Conservation (phyloP, 2,113 vertebrate genomes). For the Halcyon malimbica region DNA sequence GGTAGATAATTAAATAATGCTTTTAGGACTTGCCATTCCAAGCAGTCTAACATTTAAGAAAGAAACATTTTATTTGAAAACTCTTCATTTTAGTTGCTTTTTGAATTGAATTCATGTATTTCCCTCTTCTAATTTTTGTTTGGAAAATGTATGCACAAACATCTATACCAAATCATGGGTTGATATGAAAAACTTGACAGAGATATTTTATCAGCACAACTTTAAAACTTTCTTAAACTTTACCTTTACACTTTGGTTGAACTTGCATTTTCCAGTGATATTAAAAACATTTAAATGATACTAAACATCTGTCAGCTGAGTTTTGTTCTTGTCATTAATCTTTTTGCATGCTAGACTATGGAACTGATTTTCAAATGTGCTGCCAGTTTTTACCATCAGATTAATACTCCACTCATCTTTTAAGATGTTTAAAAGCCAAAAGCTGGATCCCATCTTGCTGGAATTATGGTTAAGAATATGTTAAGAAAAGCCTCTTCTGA, state of each 20-base stretch:
- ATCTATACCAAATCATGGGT: neutral
- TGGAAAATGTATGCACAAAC: neutral
- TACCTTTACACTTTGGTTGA: slow-evolving; percentile 27
- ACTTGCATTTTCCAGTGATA: neutral
- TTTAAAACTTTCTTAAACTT: neutral
- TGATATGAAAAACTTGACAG: neutral
- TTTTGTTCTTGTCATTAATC: neutral
- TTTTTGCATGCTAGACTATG: neutral
- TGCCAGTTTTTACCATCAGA: neutral
- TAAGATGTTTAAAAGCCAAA: slow-evolving; percentile 9
- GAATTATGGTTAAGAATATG: neutral
- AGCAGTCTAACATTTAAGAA: neutral
- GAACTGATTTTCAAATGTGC: neutral
- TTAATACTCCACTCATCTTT: neutral
- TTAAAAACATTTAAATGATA: neutral
- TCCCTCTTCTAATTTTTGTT: neutral
- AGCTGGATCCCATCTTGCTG: neutral
- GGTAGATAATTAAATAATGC: neutral
- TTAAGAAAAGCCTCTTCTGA: neutral
- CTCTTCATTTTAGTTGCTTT: neutral
- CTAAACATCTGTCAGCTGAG: neutral
- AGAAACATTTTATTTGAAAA: neutral
- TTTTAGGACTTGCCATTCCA: neutral
- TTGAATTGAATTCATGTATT: neutral
- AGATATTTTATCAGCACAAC: neutral